Conservation (phyloP, 2,113 vertebrate species). For the Paralichthys olivaceus region DNA sequence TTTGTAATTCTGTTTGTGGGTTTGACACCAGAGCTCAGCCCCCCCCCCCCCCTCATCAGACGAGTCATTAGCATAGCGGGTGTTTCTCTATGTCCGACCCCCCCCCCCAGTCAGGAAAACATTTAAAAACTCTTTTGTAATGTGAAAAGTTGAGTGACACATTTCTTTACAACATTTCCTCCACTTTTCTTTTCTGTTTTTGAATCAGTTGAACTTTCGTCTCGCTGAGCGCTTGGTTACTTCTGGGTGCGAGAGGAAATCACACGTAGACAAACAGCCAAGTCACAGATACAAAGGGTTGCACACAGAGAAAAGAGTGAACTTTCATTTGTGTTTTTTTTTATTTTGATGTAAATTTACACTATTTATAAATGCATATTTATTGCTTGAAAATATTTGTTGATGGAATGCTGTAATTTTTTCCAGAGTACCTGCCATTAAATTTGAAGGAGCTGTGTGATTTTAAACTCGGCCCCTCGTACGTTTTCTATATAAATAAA, state of each 20-base stretch:
- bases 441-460: conserved; percentile 98
- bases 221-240: conserved; percentile 84
- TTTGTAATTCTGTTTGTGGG: conserved; percentile 89
- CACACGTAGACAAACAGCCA: conserved; percentile 84
- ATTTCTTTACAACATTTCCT: conserved; percentile 55
- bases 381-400: conserved; percentile 99
- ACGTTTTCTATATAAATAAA: conserved; percentile 99
- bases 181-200: conserved; percentile 51
- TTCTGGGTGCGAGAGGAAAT: conserved; percentile 80
- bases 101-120: conserved; percentile 83
- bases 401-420: conserved; percentile 99
- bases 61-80: conserved; percentile 90
- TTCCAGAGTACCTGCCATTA: conserved; percentile 99
- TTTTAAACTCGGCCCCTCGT: conserved; percentile 92
- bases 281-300: conserved; percentile 92
- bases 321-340: conserved; percentile 93
- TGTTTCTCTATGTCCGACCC: conserved; percentile 91
- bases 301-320: conserved; percentile 98
- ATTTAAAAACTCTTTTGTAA: conserved; percentile 81
- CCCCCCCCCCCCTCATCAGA: conserved; percentile 81
- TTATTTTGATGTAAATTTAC: conserved; percentile 98
- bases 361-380: conserved; percentile 99
- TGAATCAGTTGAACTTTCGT: conserved; percentile 87
- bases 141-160: conserved; percentile 91
- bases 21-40: conserved; percentile 80